These are phyloP conservation scores for Drosophila merina DNA, from an alignment of 2,888 invertebrate genomes.

Conservation along the genomic window DNA sequence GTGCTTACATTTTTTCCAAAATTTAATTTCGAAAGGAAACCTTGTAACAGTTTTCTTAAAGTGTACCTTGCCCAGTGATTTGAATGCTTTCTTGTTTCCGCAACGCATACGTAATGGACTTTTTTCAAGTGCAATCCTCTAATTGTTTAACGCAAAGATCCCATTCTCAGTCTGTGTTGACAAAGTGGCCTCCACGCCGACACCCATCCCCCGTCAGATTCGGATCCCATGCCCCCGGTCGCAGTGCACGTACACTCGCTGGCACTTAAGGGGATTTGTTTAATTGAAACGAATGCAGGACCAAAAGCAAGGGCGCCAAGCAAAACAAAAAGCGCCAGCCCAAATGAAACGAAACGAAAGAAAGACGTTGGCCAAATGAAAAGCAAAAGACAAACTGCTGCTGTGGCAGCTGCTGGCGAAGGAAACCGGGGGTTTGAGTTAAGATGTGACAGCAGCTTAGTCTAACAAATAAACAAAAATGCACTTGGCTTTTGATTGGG, in stretches of 20 bases:
- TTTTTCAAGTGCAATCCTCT: slow-evolving; percentile 73
- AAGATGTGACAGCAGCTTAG: slow-evolving; percentile 50
- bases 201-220: neutral
- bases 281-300: slow-evolving; percentile 78
- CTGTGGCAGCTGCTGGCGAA: neutral
- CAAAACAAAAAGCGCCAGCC: slow-evolving; percentile 39
- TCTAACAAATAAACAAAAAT: slow-evolving; percentile 61
- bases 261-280: slow-evolving; percentile 81
- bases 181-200: slow-evolving; percentile 41
- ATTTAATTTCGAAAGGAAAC: too few relatives aligned
- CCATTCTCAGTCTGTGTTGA: slow-evolving; percentile 53
- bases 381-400: slow-evolving; percentile 5
- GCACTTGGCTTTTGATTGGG: slow-evolving; percentile 48
- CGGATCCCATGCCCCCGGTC: slow-evolving; percentile 1
- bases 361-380: slow-evolving; percentile 30
- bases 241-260: slow-evolving; percentile 68
- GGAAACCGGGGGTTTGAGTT: slow-evolving; percentile 17
- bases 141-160: slow-evolving; percentile 68
- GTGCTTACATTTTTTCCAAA: too few relatives aligned
- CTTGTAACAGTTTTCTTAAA: too few relatives aligned
- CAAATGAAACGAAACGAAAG: slow-evolving; percentile 37
- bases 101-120: slow-evolving; percentile 68
- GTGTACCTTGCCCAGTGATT: slow-evolving; percentile 8
- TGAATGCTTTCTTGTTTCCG: slow-evolving; percentile 61
- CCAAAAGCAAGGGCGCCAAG: slow-evolving; percentile 41